phyloP scores from a whole-genome alignment of 1,140 invertebrate species.

The Calephelis nemesis region DNA sequence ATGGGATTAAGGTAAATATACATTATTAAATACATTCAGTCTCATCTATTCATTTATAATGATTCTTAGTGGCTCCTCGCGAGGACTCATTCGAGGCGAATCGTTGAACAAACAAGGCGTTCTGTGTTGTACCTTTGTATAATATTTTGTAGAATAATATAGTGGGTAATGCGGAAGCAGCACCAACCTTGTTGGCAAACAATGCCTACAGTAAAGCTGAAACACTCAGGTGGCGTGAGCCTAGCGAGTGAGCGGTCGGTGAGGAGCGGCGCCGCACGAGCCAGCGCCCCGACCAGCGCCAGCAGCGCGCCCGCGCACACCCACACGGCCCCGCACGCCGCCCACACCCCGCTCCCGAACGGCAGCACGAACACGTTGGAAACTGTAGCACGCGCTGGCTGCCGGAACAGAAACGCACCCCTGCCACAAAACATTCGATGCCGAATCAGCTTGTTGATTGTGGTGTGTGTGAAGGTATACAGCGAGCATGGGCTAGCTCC shows the following conservation, averaged over 20 bases:
- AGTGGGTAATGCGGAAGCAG: no score
- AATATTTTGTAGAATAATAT: no score
- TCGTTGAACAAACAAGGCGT: no score
- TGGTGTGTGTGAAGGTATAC: background rate
- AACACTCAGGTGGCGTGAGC: constrained; percentile 63
- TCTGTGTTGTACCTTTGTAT: no score
- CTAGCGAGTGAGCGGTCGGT: constrained; percentile 37
- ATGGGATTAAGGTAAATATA: no score
- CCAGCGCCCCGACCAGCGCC: constrained; percentile 35
- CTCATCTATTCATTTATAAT: no score
- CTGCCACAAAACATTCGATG: constrained; percentile 28
- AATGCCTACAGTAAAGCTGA: constrained; percentile 79
- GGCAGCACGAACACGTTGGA: constrained; percentile 84
- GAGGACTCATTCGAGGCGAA: no score
- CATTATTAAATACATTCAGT: no score
- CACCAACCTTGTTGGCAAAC: constrained; percentile 82
- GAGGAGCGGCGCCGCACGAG: constrained; percentile 30
- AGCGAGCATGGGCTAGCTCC: no score
- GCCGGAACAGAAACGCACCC: constrained; percentile 81
- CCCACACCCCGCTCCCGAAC: constrained; percentile 82
- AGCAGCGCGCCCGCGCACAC: constrained; percentile 45
- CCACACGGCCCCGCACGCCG: constrained; percentile 57
- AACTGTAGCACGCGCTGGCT: constrained; percentile 83
- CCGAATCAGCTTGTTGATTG: no score
- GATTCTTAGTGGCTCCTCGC: no score